phyloP scores from a whole-genome alignment of 1,140 invertebrate genomes.

The Brachionus paranguensis region DNA sequence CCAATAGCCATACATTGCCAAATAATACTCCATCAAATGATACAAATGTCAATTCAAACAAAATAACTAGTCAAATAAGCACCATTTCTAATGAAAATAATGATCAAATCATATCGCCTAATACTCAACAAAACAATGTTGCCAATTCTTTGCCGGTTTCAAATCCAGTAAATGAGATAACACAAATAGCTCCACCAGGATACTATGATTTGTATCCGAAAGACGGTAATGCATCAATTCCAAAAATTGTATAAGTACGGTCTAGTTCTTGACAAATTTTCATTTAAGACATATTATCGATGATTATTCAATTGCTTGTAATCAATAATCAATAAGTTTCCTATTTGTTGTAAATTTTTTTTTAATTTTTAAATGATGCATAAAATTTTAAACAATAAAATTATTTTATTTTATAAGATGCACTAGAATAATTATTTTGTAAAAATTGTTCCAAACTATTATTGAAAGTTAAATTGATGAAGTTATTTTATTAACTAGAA shows the following conservation, averaged over 20 bases:
- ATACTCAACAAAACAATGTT: background rate
- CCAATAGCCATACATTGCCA: background rate
- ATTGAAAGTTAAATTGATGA: no score
- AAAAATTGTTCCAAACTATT: background rate
- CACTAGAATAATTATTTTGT: background rate
- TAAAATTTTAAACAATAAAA: background rate
- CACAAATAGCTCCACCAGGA: background rate
- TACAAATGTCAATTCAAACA: background rate
- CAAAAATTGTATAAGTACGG: background rate
- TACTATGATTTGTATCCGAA: constrained; percentile 26
- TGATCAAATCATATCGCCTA: background rate
- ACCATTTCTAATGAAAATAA: background rate
- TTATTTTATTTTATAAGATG: background rate
- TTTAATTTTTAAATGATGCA: background rate
- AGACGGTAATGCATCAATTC: background rate
- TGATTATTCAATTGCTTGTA: background rate
- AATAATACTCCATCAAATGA: background rate
- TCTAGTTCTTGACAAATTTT: background rate
- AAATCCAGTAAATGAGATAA: background rate
- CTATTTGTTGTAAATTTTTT: background rate
- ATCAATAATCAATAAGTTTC: background rate
- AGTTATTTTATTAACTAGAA: no score
- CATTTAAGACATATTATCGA: background rate
- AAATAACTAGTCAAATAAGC: constrained; percentile 3
- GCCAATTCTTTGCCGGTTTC: background rate